Evolutionary conservation across 2,888 invertebrate species (phyloP), one percentile per base, ranked within the genome.

Genomic region (Harmothoe impar): DNA sequence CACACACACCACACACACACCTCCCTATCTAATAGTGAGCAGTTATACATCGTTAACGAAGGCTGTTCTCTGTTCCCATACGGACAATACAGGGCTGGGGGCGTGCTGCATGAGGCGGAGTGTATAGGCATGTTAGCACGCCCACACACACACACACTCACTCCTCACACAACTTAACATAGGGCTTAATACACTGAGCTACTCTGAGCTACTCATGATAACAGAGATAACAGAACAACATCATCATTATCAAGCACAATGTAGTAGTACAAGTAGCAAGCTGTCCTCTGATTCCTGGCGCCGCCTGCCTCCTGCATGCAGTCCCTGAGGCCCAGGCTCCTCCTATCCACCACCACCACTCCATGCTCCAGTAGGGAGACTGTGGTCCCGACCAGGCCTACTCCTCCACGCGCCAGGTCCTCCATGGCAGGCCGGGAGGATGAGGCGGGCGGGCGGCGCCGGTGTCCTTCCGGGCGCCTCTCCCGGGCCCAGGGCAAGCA

Each of bases 381-480:
- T 20, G 29, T 31, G 77, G 31, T 31, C 77, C 77, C 77, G 62
- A 15, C 23, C 62, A n/a, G 62, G 62, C 23, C 23, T 7, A n/a
- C 68, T 25, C 77, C 29, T 15, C 25, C 29, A 33, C 35, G 33
- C 35, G 17, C 81, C 33, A 23, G 35, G 23, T 33, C 81, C 81
- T 81, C 81, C 81, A 81, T 33, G 35, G 33, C 43, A 33, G 33
- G 81, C 43, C 43, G 81, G 35, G 35, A 20, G 35, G 81, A 33
- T n/a, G n/a, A n/a, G 25, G n/a, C 62, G 62, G 62, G 31, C 77
- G 84, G 17, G 84, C 43, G 84, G 84, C 84, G n/a, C 84, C 86
- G 52, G 54, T n/a, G 52, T 29, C 86, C 54, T 84, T 17, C 51
- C 43, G 52, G 51, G 52, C 33, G 35, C 43, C 17, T 35, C 51